Evolutionary conservation across 2,113 vertebrate genomes (phyloP).

Genomic region (Hippocampus abdominalis): DNA sequence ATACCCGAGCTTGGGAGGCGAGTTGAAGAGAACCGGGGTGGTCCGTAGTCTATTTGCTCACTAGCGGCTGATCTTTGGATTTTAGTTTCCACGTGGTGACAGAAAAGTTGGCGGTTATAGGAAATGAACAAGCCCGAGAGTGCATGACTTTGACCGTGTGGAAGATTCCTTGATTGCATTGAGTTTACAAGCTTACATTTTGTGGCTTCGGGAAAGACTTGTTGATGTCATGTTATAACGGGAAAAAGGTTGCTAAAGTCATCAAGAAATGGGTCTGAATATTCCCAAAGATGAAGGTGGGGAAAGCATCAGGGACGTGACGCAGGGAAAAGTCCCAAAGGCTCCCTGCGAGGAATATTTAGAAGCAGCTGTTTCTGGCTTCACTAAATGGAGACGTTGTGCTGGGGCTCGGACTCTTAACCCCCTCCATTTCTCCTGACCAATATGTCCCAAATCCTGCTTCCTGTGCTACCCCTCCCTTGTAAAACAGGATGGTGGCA

Average conservation of each 20-base stretch:
- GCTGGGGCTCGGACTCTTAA: conserved; percentile 26
- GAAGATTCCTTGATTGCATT: neutral
- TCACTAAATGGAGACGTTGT: conserved; percentile 70
- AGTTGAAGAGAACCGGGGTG: conserved; percentile 49
- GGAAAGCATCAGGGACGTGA: conserved; percentile 7
- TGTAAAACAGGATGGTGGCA: conserved; percentile 8
- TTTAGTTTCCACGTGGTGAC: conserved; percentile 29
- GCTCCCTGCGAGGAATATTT: conserved; percentile 52
- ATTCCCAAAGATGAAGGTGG: neutral
- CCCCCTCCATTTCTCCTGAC: conserved; percentile 18
- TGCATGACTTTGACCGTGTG: neutral
- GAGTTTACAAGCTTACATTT: conserved; percentile 15
- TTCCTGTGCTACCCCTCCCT: conserved; percentile 31
- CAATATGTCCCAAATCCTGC: conserved; percentile 17
- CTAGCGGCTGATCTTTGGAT: conserved; percentile 44
- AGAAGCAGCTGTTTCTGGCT: conserved; percentile 66
- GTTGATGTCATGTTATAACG: neutral
- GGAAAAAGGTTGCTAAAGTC: conserved; percentile 3
- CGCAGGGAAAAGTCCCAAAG: conserved; percentile 34
- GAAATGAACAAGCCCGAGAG: conserved; percentile 1
- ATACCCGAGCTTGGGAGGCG: conserved; percentile 41
- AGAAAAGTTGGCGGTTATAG: conserved; percentile 12
- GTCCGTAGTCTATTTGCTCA: conserved; percentile 56
- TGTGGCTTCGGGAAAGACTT: neutral
- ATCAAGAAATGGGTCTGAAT: neutral